Percentiles rank a stretch among this genome's conserved stretches.
phyloP scores from a whole-genome alignment of 2,797 vertebrate species.

The Botia kubotai region DNA sequence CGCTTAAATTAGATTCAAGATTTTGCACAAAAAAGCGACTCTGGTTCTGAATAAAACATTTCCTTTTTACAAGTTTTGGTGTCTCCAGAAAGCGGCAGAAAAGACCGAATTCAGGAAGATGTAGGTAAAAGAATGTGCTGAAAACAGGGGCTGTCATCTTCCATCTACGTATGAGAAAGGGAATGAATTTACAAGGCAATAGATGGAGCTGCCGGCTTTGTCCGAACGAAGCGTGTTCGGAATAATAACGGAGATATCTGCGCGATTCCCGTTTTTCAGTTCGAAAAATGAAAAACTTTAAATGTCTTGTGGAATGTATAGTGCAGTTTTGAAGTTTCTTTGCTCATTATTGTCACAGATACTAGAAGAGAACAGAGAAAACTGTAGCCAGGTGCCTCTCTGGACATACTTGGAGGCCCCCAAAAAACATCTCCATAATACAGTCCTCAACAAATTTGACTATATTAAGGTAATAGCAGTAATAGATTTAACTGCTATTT shows the following conservation, averaged over 20 bases:
- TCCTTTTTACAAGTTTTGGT: constrained; percentile 48
- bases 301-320: neutral
- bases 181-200: constrained; percentile 57
- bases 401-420: too few relatives aligned
- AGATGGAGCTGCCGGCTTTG: constrained; percentile 50
- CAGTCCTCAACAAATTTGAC: too few relatives aligned
- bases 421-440: too few relatives aligned
- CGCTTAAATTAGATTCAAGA: constrained; percentile 63
- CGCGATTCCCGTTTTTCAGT: neutral
- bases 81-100: constrained; percentile 52
- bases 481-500: too few relatives aligned
- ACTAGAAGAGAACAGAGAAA: neutral
- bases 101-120: constrained; percentile 45
- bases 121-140: constrained; percentile 47
- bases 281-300: neutral
- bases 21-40: constrained; percentile 52
- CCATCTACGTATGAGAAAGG: constrained; percentile 42
- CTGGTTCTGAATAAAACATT: constrained; percentile 64
- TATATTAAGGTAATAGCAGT: too few relatives aligned
- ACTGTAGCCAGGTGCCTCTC: too few relatives aligned
- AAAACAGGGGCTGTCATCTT: constrained; percentile 52
- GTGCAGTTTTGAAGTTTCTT: neutral
- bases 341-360: neutral
- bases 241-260: constrained; percentile 33
- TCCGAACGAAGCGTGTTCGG: constrained; percentile 22